Percentiles rank a stretch among this genome's conserved stretches.
These are phyloP conservation scores for Drosophila fungiperda DNA, from an alignment of 2,888 invertebrate genomes.

Conservation along the genomic window DNA sequence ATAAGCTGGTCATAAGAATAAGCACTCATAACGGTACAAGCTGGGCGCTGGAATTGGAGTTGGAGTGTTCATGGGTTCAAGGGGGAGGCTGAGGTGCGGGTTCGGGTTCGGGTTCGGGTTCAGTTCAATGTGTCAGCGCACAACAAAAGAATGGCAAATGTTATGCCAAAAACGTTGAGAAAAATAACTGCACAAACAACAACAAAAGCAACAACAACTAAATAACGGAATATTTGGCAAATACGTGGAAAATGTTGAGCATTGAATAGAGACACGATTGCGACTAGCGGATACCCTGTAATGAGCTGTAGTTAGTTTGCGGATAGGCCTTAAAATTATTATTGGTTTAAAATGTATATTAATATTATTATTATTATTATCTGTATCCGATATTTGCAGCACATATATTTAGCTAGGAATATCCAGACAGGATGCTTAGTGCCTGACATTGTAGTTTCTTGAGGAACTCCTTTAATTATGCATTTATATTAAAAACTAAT, in stretches of 20 bases:
- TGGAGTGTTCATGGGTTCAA: conserved; percentile 6
- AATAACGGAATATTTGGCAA: conserved; percentile 72
- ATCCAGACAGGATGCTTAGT: too few species aligned
- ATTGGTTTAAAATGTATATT: background rate
- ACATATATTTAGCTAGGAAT: background rate
- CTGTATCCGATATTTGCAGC: background rate
- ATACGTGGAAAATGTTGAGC: conserved; percentile 14
- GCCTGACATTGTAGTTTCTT: background rate
- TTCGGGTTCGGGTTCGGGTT: conserved; percentile 21
- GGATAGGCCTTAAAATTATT: background rate
- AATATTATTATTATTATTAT: background rate
- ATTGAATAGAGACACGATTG: background rate
- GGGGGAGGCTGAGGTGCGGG: conserved; percentile 1
- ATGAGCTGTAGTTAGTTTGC: background rate
- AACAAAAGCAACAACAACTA: conserved; percentile 22
- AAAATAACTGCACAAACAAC: conserved; percentile 22
- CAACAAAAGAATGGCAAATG: conserved; percentile 51
- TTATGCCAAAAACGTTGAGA: conserved; percentile 32
- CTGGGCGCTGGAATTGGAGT: background rate
- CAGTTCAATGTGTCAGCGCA: conserved; percentile 57
- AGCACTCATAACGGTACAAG: conserved; percentile 46
- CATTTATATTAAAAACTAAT: background rate
- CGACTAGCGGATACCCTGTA: background rate
- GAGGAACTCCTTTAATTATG: background rate
- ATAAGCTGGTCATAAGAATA: conserved; percentile 67